Evolutionary conservation across 2,797 vertebrate species (phyloP).

Genomic region (Acanthurus lineatus): DNA sequence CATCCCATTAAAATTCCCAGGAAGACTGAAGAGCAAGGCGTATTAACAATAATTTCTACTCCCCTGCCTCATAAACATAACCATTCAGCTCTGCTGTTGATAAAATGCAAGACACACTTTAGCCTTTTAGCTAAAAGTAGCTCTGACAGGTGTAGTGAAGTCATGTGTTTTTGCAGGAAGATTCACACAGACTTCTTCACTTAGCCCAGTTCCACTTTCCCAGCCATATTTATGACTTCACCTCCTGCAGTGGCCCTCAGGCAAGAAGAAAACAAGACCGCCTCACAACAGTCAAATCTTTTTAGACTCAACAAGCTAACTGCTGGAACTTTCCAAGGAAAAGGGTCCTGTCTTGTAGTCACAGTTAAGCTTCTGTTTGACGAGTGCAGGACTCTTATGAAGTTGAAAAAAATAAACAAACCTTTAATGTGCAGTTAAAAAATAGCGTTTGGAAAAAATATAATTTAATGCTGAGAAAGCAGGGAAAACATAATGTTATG

Average conservation of each 20-base stretch:
- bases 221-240: constrained; percentile 86
- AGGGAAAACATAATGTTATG: background rate
- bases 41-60: constrained; percentile 44
- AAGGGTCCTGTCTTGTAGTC: constrained; percentile 48
- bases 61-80: constrained; percentile 49
- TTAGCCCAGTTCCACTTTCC: constrained; percentile 77
- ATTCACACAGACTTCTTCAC: constrained; percentile 77
- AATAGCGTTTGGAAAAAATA: constrained; percentile 14
- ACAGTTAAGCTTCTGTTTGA: constrained; percentile 70
- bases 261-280: constrained; percentile 80
- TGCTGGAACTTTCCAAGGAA: constrained; percentile 73
- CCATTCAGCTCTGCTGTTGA: constrained; percentile 39
- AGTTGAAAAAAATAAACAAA: constrained; percentile 31
- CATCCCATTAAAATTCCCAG: constrained; percentile 35
- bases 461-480: background rate
- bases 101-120: constrained; percentile 50
- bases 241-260: constrained; percentile 80
- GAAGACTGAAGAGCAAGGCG: constrained; percentile 15
- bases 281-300: constrained; percentile 74
- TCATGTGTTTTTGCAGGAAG: constrained; percentile 81
- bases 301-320: constrained; percentile 76
- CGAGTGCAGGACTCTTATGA: constrained; percentile 25
- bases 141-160: constrained; percentile 83
- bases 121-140: constrained; percentile 49
- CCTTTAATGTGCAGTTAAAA: constrained; percentile 31